phyloP scores from a whole-genome alignment of 2,888 invertebrate genomes.

The Lepidochitona cinerea region DNA sequence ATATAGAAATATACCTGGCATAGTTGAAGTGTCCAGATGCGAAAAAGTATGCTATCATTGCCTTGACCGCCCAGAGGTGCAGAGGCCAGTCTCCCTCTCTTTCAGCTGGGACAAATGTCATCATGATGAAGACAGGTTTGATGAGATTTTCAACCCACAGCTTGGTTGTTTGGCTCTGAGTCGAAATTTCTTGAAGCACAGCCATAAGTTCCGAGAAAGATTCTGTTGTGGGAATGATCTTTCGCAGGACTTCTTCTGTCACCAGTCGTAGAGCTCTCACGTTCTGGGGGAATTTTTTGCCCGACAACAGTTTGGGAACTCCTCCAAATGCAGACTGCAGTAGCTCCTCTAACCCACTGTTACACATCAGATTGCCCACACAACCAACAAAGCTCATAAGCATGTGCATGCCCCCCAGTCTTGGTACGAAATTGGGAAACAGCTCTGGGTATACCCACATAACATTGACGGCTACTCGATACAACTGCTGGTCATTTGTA shows the following conservation, averaged over 20 bases:
- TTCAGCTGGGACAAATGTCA: slow-evolving; percentile 34
- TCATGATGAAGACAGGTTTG: slow-evolving; percentile 33
- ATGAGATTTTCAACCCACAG: slow-evolving; percentile 33
- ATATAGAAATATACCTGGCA: no score
- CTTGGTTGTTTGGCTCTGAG: slow-evolving; percentile 15
- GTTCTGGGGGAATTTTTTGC: slow-evolving; percentile 43
- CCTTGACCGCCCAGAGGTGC: slow-evolving; percentile 26
- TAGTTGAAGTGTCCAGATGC: slow-evolving; percentile 39
- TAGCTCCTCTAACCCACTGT: slow-evolving; percentile 35
- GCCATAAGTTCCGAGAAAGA: background rate
- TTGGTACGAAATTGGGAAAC: slow-evolving; percentile 24
- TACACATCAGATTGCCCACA: slow-evolving; percentile 36
- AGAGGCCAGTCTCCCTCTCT: slow-evolving; percentile 37
- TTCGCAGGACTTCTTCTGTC: slow-evolving; percentile 28
- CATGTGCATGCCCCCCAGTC: slow-evolving; percentile 44
- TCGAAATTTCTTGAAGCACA: background rate
- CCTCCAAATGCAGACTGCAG: slow-evolving; percentile 35
- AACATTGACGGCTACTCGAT: slow-evolving; percentile 29
- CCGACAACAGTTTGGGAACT: slow-evolving; percentile 35
- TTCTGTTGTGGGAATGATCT: background rate
- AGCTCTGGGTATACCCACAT: slow-evolving; percentile 31
- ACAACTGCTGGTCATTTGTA: slow-evolving; percentile 35
- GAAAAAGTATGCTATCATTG: slow-evolving; percentile 43
- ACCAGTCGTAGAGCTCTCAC: slow-evolving; percentile 31
- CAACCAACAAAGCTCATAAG: slow-evolving; percentile 42